phyloP scores from a whole-genome alignment of 2,797 vertebrate genomes.

The Typhlichthys eigenmanni region DNA sequence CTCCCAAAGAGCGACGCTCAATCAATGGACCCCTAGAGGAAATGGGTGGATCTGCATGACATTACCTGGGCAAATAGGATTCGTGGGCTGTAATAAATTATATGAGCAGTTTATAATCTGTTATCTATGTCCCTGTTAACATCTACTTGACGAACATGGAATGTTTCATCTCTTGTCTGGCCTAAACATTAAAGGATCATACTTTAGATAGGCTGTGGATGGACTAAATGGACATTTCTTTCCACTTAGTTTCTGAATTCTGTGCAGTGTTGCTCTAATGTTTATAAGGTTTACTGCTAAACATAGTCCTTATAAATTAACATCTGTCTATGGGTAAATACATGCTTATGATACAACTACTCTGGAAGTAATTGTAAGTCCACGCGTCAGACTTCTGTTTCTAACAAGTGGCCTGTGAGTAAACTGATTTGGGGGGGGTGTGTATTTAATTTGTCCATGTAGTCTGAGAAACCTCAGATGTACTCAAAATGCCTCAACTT shows the following conservation, averaged over 20 bases:
- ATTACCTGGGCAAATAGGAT: constrained; percentile 8
- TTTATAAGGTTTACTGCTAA: too few relatives aligned
- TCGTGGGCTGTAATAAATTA: background rate
- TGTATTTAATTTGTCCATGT: constrained; percentile 14
- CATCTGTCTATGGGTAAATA: constrained; percentile 9
- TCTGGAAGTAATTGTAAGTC: constrained; percentile 2
- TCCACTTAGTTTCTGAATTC: background rate
- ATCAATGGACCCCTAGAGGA: constrained; percentile 41
- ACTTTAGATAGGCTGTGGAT: constrained; percentile 8
- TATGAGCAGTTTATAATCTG: background rate
- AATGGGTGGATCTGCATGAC: constrained; percentile 8
- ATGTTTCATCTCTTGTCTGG: constrained; percentile 39
- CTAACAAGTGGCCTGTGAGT: constrained; percentile 5
- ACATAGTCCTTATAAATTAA: background rate
- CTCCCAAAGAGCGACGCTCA: constrained; percentile 55
- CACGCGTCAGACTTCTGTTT: background rate
- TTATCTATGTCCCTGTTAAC: constrained; percentile 37
- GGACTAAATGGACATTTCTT: background rate
- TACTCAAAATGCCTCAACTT: constrained; percentile 55
- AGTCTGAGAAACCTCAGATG: constrained; percentile 44
- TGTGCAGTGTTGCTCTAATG: too few relatives aligned
- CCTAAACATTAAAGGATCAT: constrained; percentile 3
- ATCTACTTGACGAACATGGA: constrained; percentile 50
- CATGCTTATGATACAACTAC: background rate
- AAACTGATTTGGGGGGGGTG: too few relatives aligned